Evolutionary conservation across 2,113 vertebrate genomes (phyloP).

Genomic region (Eudorcas thomsonii): DNA sequence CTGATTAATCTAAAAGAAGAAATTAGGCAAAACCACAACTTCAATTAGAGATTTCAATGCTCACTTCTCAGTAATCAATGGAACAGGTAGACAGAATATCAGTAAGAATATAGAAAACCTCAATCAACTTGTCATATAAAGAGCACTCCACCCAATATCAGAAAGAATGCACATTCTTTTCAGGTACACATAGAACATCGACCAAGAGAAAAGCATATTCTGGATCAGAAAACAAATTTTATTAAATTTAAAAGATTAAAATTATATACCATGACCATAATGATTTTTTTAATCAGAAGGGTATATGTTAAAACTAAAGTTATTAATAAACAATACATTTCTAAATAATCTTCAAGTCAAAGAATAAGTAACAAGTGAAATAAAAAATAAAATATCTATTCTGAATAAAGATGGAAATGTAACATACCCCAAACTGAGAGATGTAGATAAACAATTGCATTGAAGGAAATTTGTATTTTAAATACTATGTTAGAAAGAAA

Average conservation of each 20-base stretch:
- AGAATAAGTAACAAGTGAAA: neutral
- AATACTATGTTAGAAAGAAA: neutral
- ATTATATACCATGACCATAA: neutral
- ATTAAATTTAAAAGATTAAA: neutral
- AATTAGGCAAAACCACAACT: neutral
- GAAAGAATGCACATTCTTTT: neutral
- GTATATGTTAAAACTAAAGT: neutral
- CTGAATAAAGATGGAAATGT: neutral
- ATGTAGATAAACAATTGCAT: neutral
- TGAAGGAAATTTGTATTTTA: neutral
- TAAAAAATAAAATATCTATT: neutral
- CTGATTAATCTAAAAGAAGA: neutral
- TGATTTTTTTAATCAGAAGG: neutral
- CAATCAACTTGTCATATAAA: neutral
- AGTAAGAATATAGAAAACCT: neutral
- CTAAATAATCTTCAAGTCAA: neutral
- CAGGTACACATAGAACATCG: neutral
- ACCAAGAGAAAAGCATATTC: neutral
- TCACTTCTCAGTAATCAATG: neutral
- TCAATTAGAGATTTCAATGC: neutral
- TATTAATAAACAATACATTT: neutral
- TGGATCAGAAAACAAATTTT: neutral
- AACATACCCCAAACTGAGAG: neutral
- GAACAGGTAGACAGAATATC: neutral
- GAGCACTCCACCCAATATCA: neutral